Evolutionary conservation across 2,888 invertebrate species (phyloP), one percentile per base, ranked within the genome.

Genomic region (Aleiodes alternator): DNA sequence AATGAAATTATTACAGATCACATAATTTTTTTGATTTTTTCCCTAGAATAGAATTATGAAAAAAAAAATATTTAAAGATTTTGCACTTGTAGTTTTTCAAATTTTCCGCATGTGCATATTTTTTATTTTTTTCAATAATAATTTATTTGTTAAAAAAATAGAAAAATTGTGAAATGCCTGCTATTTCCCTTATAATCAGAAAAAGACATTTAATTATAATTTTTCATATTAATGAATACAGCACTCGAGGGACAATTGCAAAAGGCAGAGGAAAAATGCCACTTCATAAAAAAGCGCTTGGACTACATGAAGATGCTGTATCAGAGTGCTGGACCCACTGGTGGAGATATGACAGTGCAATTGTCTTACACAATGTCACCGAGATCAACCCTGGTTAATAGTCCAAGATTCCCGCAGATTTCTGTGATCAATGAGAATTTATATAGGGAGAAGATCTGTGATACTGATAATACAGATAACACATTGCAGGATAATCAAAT

Each of bases 201-300:
- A 61, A 16, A 9, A 56, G 3, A 8, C 38, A n/a, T 69, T 9
- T 14, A 31, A 51, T 50, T 61, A 56, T 61, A 48, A 38, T 43
- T 5, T 43, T 8, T 43, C 11, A 9, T 43, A 9, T 43, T 51
- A 31, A 50, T 50, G 29, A 16, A 72, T 59, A 57, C 73, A 90
- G 91, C 90, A 81, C 88, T 91, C 72, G 90, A 90, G 72, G 86
- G 90, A 74, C 88, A 90, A 78, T 79, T 91, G 16, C 85, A 89
- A 75, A 85, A 87, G 73, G 90, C 91, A 0, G 90, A 90, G 78
- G 85, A 83, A 38, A 85, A 88, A 80, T 91, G 90, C 72, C 88
- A 89, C 70, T 87, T 84, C 0, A 80, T 91, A 51, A 90, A 90
- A 78, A 87, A 87, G 53, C 90, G 90, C 80, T 84, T 91, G 70